Percentiles rank a stretch among this genome's conserved stretches.
Evolutionary conservation across 2,888 invertebrate genomes (phyloP).

Genomic region (Chloroclystis v-ata): DNA sequence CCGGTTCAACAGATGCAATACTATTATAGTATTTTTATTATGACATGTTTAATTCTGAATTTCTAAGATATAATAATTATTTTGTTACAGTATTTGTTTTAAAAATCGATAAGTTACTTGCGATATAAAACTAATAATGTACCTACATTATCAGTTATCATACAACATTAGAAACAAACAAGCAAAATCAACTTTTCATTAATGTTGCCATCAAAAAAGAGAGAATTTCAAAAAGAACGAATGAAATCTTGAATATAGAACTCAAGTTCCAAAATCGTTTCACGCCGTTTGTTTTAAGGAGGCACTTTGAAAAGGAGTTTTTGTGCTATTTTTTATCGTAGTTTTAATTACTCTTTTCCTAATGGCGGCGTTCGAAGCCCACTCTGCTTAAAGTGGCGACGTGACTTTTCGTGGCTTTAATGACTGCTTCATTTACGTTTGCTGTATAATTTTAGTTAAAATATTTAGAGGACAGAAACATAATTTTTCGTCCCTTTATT

Average conservation of each 20-base stretch:
- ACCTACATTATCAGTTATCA: no score
- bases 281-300: neutral
- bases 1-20: slow-evolving; percentile 55
- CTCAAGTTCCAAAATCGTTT: neutral
- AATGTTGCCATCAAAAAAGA: no score
- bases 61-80: neutral
- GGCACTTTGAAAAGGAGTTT: slow-evolving; percentile 24
- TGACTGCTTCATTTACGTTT: slow-evolving; percentile 31
- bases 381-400: slow-evolving; percentile 60
- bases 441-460: slow-evolving; percentile 25
- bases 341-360: slow-evolving; percentile 71
- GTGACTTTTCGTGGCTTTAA: slow-evolving; percentile 58
- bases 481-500: no score
- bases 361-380: slow-evolving; percentile 67
- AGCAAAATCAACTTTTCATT: no score
- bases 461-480: no score
- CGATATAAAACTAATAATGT: no score
- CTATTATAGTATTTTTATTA: slow-evolving; percentile 33
- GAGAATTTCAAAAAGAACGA: neutral
- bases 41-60: slow-evolving; percentile 1
- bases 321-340: slow-evolving; percentile 62
- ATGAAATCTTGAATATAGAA: neutral
- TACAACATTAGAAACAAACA: no score
- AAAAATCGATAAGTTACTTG: no score
- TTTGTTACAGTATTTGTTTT: no score